Conservation (phyloP, 2,888 invertebrate genomes). For the Zootermopsis nevadensis region DNA sequence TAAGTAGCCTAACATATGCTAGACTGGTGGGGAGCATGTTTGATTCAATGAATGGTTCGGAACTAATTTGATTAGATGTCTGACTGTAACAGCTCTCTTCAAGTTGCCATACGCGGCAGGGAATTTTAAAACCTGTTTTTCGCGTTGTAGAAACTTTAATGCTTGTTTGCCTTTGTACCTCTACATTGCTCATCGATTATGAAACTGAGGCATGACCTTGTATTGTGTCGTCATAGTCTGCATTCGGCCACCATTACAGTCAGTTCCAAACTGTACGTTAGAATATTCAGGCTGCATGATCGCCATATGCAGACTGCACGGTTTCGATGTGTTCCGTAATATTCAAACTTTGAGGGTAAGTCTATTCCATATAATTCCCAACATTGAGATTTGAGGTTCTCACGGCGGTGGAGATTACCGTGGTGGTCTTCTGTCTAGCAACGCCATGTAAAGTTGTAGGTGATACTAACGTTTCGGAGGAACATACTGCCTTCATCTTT, state of each 20-base stretch:
- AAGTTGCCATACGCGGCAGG: not conserved
- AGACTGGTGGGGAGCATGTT: not conserved
- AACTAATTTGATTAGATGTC: constrained; percentile 35
- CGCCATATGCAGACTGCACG: too few relatives aligned
- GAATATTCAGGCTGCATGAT: too few relatives aligned
- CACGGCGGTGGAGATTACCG: too few relatives aligned
- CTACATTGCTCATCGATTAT: constrained; percentile 18
- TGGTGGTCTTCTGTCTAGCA: too few relatives aligned
- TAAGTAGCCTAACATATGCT: not conserved
- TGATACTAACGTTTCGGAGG: too few relatives aligned
- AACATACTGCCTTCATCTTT: too few relatives aligned
- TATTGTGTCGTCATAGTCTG: not conserved
- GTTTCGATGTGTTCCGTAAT: too few relatives aligned
- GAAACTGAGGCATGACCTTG: constrained; percentile 15
- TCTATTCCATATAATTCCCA: too few relatives aligned
- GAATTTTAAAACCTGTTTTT: constrained; percentile 40
- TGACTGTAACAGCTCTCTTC: not conserved
- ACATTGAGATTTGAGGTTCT: too few relatives aligned
- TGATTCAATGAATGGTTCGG: constrained; percentile 31
- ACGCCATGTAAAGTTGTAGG: too few relatives aligned
- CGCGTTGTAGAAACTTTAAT: constrained; percentile 16
- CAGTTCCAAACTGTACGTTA: not conserved
- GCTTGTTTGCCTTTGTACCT: not conserved
- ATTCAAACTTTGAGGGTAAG: too few relatives aligned
- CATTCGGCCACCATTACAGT: not conserved